Conservation (phyloP, 2,888 invertebrate genomes). For the Stegana nigrithorax region DNA sequence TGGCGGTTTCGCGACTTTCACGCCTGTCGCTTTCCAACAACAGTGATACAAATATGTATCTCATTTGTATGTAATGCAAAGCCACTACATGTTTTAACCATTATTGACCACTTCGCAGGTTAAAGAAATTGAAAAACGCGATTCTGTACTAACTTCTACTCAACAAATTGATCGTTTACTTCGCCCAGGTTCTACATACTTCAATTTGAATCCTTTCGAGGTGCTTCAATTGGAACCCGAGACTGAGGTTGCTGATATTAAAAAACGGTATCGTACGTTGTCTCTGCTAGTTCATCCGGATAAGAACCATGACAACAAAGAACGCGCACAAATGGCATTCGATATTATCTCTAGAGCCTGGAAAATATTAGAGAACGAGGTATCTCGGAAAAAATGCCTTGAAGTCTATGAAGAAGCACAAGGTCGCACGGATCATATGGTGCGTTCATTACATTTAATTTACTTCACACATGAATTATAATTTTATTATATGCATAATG, state of each 20-base stretch:
- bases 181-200: constrained; percentile 97
- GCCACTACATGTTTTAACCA: constrained; percentile 16
- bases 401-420: constrained; percentile 98
- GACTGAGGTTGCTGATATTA: constrained; percentile 88
- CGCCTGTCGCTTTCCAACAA: constrained; percentile 5
- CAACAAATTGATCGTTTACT: constrained; percentile 97
- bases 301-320: constrained; percentile 96
- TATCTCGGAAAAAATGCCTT: constrained; percentile 91
- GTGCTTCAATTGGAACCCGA: constrained; percentile 92
- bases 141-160: constrained; percentile 94
- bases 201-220: constrained; percentile 97
- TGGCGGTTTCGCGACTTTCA: constrained; percentile 21
- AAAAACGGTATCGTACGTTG: constrained; percentile 94
- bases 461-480: background rate
- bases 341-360: constrained; percentile 95
- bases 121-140: constrained; percentile 97
- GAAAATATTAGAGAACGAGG: constrained; percentile 95
- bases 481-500: constrained; percentile 15
- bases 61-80: background rate
- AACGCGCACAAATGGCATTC: constrained; percentile 92
- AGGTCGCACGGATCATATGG: constrained; percentile 92
- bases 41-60: constrained; percentile 32
- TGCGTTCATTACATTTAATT: too few species aligned
- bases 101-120: constrained; percentile 75
- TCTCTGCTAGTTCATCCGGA: constrained; percentile 99